phyloP scores from a whole-genome alignment of 2,113 vertebrate species.

The Microtus ochrogaster region DNA sequence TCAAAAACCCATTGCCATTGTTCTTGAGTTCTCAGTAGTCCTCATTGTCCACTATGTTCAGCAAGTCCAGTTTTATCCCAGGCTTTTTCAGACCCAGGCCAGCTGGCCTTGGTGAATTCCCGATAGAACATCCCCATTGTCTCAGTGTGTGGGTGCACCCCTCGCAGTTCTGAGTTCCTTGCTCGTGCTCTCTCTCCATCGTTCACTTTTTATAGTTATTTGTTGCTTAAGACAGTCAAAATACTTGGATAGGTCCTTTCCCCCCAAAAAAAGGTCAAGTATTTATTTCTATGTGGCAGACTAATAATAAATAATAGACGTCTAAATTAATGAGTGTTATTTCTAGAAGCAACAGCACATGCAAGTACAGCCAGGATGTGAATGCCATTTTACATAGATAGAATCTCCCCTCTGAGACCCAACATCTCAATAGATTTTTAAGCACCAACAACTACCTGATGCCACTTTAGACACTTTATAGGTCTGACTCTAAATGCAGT shows the following conservation, averaged over 20 bases:
- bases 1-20: too few species aligned
- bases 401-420: neutral
- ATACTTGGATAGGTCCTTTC: neutral
- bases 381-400: neutral
- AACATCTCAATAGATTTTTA: neutral
- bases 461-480: neutral
- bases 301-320: neutral
- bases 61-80: too few species aligned
- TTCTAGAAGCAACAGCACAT: neutral
- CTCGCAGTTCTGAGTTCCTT: too few species aligned
- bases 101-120: too few species aligned
- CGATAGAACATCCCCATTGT: too few species aligned
- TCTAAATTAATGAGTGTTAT: neutral
- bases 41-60: too few species aligned
- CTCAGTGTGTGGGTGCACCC: too few species aligned
- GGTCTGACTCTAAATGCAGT: neutral
- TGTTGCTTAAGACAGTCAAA: neutral
- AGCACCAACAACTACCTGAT: neutral
- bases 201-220: constrained; percentile 5
- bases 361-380: neutral
- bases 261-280: neutral
- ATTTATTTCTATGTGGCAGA: neutral
- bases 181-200: too few species aligned
- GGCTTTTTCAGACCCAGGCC: too few species aligned
- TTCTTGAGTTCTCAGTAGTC: too few species aligned